Base-by-base conservation (phyloP, 2,888 invertebrate species). In the Orthosia cruda region DNA sequence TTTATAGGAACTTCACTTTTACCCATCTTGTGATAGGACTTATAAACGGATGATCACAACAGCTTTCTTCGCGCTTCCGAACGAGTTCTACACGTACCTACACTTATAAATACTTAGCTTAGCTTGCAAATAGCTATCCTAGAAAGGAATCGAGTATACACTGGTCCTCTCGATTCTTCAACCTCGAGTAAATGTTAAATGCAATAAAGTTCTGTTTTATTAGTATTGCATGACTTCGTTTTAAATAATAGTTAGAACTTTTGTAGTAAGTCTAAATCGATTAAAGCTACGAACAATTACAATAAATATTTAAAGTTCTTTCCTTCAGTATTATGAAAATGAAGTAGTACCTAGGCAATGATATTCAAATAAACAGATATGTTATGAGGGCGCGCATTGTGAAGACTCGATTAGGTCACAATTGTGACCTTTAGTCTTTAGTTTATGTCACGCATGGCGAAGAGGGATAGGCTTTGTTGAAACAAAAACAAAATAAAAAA, bases 11-110 rank as follows among this genome's bases (percentile, higher is more conserved):
- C 50, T 23, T 13, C 65, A 80, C 66, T 62, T 81, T 54, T 72
- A 59, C 55, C 13, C n/a, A 71, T 74, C 58, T 26, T 69, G 65
- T 59, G 68, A 80, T 80, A 69, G 18, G 62, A 80, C 71, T 74
- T 63, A 40, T 9, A 80, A 47, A 54, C n/a, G n/a, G 61, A 74
- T 65, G 40, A 73, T 54, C 67, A 83, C 68, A 78, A 59, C 72
- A 55, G 55, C 65, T 80, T 80, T 80, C 81, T 66, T 84, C 32
- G 57, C 71, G 40, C 18, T 80, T 66, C 74, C 65, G 58, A 82
- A 80, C 82, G 52, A 74, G 81, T 80, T 74, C 52, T 47, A 67
- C 57, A 16, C 52, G 18, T 54, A 32, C 1, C 0, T 20, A 54
- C 16, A 18, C 68, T 71, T 69, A 68, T 71, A 64, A 70, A 68